These are phyloP conservation scores for Streptopelia turtur DNA, from an alignment of 2,797 vertebrate species.

Conservation along the genomic window DNA sequence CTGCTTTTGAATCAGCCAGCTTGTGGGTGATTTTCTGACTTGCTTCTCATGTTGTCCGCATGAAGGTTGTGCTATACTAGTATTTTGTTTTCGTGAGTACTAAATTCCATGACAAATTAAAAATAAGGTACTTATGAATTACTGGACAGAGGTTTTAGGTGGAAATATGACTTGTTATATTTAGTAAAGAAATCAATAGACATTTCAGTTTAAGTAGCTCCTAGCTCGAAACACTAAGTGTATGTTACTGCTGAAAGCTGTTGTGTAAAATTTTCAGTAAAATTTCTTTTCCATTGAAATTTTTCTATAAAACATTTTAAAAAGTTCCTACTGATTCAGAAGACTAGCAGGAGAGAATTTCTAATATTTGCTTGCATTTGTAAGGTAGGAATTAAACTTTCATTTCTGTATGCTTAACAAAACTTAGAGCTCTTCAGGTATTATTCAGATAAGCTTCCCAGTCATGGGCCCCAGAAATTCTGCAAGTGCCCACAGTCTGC, in stretches of 20 bases:
- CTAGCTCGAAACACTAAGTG: rapidly evolving
- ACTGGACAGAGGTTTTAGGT: background rate
- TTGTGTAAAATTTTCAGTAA: background rate
- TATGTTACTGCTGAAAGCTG: background rate
- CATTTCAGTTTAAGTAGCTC: background rate
- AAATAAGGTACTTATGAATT: background rate
- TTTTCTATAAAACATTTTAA: background rate
- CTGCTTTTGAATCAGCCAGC: background rate
- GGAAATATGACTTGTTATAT: background rate
- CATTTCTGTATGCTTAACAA: background rate
- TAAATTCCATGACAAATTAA: background rate
- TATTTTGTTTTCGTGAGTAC: background rate
- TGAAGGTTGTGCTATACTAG: background rate
- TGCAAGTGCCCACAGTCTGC: background rate
- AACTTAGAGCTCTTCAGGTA: background rate
- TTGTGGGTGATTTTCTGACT: background rate
- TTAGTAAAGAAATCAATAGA: background rate
- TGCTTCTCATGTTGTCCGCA: background rate
- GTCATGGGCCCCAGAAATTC: background rate
- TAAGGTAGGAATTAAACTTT: background rate
- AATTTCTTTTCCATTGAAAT: background rate
- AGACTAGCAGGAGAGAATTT: background rate
- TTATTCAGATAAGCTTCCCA: background rate
- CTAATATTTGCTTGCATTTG: background rate
- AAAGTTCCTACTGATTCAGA: background rate